Evolutionary conservation across 2,797 vertebrate genomes (phyloP).

Genomic region (Molossus alvarezi): DNA sequence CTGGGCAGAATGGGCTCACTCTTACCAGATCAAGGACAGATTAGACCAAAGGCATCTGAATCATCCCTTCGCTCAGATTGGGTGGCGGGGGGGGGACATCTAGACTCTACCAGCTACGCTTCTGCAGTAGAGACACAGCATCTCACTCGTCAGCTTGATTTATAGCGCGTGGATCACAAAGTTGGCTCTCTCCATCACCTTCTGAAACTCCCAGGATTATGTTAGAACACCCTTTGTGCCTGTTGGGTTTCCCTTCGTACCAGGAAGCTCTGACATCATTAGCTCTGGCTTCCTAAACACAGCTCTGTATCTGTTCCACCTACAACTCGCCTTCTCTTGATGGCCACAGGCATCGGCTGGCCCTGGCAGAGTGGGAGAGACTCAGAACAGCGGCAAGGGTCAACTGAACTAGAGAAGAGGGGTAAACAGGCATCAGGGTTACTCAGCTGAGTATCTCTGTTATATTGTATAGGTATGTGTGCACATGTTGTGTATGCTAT

Average conservation of each 20-base stretch:
- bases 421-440: too few relatives aligned
- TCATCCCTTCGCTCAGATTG: rapidly evolving
- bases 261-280: not conserved
- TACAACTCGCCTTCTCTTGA: not conserved
- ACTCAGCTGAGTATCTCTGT: too few relatives aligned
- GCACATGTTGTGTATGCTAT: rapidly evolving
- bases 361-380: not conserved
- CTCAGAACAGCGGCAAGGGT: not conserved
- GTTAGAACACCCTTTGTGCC: rapidly evolving
- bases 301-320: not conserved
- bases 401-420: not conserved
- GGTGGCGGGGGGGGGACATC: not conserved
- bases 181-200: not conserved
- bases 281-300: not conserved
- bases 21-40: not conserved
- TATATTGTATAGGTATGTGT: too few relatives aligned
- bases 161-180: rapidly evolving
- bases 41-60: not conserved
- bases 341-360: not conserved
- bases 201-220: not conserved
- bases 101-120: too few relatives aligned
- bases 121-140: rapidly evolving
- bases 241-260: rapidly evolving
- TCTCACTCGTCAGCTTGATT: not conserved
- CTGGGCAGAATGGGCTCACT: not conserved